These are phyloP conservation scores for Lanistes nyassanus DNA, from an alignment of 1,140 invertebrate genomes.

Conservation along the genomic window DNA sequence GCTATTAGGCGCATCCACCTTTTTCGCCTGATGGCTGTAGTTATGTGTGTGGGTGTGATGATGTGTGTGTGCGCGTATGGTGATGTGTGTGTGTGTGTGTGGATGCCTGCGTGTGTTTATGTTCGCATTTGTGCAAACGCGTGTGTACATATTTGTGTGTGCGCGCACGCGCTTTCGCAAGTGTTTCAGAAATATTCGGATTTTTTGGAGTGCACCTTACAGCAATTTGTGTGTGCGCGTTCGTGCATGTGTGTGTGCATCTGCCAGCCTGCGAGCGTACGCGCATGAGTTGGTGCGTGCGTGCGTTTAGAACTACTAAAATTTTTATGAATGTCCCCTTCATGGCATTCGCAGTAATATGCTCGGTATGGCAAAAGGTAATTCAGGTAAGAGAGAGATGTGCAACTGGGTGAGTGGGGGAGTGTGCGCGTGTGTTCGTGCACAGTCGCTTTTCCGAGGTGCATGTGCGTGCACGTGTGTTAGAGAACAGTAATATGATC, in stretches of 20 bases:
- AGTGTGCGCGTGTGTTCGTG: not conserved
- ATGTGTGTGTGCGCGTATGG: not conserved
- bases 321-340: too few species aligned
- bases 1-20: too few species aligned
- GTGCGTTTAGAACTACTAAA: not conserved
- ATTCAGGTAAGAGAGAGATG: not conserved
- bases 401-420: not conserved
- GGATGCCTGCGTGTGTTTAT: not conserved
- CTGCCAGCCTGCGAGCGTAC: not conserved
- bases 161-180: not conserved
- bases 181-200: not conserved
- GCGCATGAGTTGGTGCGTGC: not conserved
- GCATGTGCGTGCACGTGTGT: not conserved
- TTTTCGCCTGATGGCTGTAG: too few species aligned
- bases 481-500: too few species aligned
- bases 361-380: not conserved
- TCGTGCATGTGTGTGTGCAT: slow-evolving; percentile 4
- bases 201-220: not conserved
- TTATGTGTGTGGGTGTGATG: not conserved
- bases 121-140: not conserved
- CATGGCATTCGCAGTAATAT: too few species aligned
- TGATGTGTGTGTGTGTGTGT: not conserved
- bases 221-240: not conserved
- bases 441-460: not conserved
- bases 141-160: not conserved